phyloP scores from a whole-genome alignment of 2,888 invertebrate species.

The Patella pellucida region DNA sequence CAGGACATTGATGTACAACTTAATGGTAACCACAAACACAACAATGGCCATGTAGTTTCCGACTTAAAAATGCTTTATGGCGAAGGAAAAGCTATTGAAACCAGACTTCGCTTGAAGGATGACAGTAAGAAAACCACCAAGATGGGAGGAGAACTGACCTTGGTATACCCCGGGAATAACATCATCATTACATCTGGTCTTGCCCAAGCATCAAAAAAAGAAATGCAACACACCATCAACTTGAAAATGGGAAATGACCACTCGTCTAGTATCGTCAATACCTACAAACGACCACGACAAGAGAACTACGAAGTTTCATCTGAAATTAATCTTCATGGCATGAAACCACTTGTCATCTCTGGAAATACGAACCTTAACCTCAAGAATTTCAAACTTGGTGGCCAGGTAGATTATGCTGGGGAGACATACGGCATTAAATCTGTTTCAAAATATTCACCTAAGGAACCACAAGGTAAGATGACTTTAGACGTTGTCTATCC shows the following conservation, averaged over 20 bases:
- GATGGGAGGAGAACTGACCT: constrained; percentile 37
- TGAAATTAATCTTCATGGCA: constrained; percentile 37
- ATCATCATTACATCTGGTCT: constrained; percentile 43
- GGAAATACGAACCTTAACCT: constrained; percentile 40
- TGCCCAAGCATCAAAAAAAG: constrained; percentile 37
- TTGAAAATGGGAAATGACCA: constrained; percentile 36
- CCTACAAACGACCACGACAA: constrained; percentile 33
- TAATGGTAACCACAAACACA: constrained; percentile 45
- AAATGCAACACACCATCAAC: constrained; percentile 41
- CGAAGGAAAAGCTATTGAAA: constrained; percentile 39
- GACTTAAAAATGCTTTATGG: constrained; percentile 38
- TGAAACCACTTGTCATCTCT: constrained; percentile 35
- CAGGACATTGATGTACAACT: constrained; percentile 46
- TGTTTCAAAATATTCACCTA: constrained; percentile 31
- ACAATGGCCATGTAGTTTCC: constrained; percentile 40
- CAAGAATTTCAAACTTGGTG: constrained; percentile 36
- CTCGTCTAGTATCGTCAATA: constrained; percentile 38
- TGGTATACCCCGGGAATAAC: constrained; percentile 49
- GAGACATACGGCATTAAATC: constrained; percentile 35
- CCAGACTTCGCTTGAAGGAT: constrained; percentile 42
- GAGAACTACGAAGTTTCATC: constrained; percentile 38
- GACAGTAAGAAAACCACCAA: constrained; percentile 39
- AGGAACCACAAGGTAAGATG: constrained; percentile 33
- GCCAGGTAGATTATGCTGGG: constrained; percentile 33
- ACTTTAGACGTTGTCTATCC: constrained; percentile 41